Conservation (phyloP, 1,140 invertebrate genomes). For the Hylyphantes graminicola region DNA sequence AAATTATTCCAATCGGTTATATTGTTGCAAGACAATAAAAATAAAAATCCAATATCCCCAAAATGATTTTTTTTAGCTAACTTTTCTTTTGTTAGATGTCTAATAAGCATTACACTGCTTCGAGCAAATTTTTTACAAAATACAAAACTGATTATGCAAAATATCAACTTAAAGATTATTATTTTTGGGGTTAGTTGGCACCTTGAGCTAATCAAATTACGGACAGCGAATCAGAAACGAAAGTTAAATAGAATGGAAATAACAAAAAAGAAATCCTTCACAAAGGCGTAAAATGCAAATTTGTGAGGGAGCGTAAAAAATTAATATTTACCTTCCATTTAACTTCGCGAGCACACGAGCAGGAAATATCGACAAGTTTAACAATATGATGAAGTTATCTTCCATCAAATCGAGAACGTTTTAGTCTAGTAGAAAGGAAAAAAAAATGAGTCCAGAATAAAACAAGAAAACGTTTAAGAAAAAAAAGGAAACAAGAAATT, state of each 20-base stretch:
- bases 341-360: not conserved
- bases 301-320: constrained; percentile 8
- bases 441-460: not conserved
- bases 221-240: not conserved
- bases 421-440: not conserved
- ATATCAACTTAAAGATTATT: constrained; percentile 24
- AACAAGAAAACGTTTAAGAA: not conserved
- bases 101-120: no score
- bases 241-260: not conserved
- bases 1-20: no score
- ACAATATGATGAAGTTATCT: constrained; percentile 37
- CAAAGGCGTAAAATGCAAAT: constrained; percentile 13
- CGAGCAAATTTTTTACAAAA: no score
- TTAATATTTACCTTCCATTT: constrained; percentile 14
- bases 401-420: constrained; percentile 6
- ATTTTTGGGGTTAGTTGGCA: not conserved
- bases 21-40: no score
- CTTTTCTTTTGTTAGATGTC: no score
- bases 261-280: not conserved
- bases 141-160: constrained; percentile 21
- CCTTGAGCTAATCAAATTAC: constrained; percentile 7
- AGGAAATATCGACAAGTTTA: constrained; percentile 34
- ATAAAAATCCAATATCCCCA: no score
- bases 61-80: no score
- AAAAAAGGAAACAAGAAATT: not conserved